A percentile compares a stretch with the other conserved stretches of the same genome.
Evolutionary conservation across 2,113 vertebrate genomes (phyloP).

Genomic region (Gracilinanus agilis): DNA sequence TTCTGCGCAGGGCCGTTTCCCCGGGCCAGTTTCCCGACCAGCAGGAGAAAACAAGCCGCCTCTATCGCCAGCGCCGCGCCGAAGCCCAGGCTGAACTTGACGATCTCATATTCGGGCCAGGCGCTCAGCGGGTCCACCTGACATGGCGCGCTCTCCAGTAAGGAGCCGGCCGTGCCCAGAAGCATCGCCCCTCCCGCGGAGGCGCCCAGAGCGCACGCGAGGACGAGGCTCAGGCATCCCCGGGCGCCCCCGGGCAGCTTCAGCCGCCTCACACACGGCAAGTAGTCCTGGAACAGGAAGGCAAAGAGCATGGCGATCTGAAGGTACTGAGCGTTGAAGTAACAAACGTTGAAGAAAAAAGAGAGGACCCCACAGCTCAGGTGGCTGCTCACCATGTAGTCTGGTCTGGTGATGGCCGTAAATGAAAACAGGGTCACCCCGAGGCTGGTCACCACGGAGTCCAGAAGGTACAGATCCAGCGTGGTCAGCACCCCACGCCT

Average conservation of each 20-base stretch:
- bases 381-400: constrained; percentile 78
- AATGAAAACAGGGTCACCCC: constrained; percentile 86
- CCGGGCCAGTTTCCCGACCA: constrained; percentile 65
- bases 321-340: constrained; percentile 82
- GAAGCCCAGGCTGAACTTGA: constrained; percentile 86
- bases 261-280: constrained; percentile 23
- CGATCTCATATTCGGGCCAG: constrained; percentile 80
- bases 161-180: constrained; percentile 70
- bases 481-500: constrained; percentile 64
- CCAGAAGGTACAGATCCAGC: constrained; percentile 82
- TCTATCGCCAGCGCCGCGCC: constrained; percentile 80
- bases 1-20: constrained; percentile 53
- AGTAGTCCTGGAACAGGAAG: constrained; percentile 71
- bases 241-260: constrained; percentile 19
- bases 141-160: constrained; percentile 69
- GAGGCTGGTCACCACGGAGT: constrained; percentile 84
- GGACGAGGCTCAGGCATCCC: constrained; percentile 66
- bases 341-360: constrained; percentile 85
- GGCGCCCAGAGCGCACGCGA: constrained; percentile 74
- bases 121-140: constrained; percentile 82
- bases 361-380: constrained; percentile 84
- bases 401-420: constrained; percentile 82
- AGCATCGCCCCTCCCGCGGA: constrained; percentile 79
- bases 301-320: constrained; percentile 78
- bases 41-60: constrained; percentile 69